These are phyloP conservation scores for Eristalis intricaria DNA, from an alignment of 2,888 invertebrate genomes.

Conservation along the genomic window DNA sequence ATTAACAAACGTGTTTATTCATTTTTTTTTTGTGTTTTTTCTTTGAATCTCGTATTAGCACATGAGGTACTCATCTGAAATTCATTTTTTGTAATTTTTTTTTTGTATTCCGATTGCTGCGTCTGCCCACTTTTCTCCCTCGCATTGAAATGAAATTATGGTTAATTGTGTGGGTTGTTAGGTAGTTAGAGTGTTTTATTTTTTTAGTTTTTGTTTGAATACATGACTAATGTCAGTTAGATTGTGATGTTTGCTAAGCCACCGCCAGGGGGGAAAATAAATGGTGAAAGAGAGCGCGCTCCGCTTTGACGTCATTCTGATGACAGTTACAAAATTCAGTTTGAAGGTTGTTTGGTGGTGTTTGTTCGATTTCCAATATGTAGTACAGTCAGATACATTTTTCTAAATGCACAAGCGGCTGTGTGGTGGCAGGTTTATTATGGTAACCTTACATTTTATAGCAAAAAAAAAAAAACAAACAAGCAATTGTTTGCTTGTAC, in stretches of 20 bases:
- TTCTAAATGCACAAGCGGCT: neutral
- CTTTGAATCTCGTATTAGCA: constrained; percentile 38
- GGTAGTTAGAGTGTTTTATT: constrained; percentile 3
- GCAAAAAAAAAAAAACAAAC: too few species aligned
- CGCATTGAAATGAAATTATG: neutral
- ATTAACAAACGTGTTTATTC: constrained; percentile 42
- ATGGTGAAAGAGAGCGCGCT: constrained; percentile 3
- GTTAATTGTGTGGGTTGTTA: constrained; percentile 17
- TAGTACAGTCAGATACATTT: constrained; percentile 32
- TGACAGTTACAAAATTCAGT: constrained; percentile 54
- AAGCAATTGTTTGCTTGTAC: neutral
- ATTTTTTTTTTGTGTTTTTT: constrained; percentile 26
- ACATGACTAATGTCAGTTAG: constrained; percentile 44
- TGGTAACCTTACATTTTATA: neutral
- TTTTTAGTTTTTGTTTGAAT: constrained; percentile 17
- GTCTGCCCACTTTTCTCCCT: neutral
- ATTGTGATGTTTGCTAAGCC: constrained; percentile 5
- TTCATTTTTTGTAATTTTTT: constrained; percentile 14
- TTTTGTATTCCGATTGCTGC: neutral
- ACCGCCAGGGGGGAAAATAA: constrained; percentile 16
- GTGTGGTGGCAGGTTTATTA: neutral
- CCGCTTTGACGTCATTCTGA: constrained; percentile 46
- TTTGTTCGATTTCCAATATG: neutral
- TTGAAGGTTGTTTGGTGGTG: constrained; percentile 46
- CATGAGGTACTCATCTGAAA: constrained; percentile 31